Evolutionary conservation across 2,113 vertebrate species (phyloP).

Genomic region (Sceloporus tristichus): DNA sequence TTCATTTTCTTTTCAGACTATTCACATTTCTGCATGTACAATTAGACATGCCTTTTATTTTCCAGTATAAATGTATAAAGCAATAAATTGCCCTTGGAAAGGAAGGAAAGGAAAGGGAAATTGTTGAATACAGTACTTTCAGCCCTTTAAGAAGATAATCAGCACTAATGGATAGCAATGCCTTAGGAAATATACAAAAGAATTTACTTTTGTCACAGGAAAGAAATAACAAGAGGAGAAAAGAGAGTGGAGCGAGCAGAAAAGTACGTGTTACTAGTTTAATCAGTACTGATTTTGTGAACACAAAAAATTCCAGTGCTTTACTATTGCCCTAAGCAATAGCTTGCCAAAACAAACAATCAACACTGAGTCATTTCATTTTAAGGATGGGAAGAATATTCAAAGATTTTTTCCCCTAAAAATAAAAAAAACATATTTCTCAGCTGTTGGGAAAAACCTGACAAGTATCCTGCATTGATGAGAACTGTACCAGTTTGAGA

Average conservation of each 20-base stretch:
- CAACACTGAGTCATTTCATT: not conserved
- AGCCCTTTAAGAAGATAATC: conserved; percentile 28
- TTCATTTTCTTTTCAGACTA: conserved; percentile 33
- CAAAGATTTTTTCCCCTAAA: too few species aligned
- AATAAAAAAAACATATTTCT: too few species aligned
- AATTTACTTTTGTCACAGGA: conserved; percentile 5
- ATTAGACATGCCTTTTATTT: conserved; percentile 31
- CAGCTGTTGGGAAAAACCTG: too few species aligned
- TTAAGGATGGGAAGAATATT: not conserved
- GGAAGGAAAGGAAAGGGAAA: conserved; percentile 22
- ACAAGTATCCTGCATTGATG: too few species aligned
- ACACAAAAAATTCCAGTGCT: conserved; percentile 8
- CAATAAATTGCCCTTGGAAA: not conserved
- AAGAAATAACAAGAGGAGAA: not conserved
- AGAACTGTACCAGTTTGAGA: too few species aligned
- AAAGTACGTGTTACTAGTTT: not conserved
- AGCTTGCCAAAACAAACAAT: conserved; percentile 21
- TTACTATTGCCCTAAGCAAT: conserved; percentile 20
- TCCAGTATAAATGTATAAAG: conserved; percentile 21
- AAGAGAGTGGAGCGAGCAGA: not conserved
- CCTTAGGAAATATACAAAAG: conserved; percentile 24
- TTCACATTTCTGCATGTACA: conserved; percentile 30
- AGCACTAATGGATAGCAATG: conserved; percentile 23
- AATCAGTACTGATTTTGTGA: not conserved
- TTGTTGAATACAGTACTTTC: conserved; percentile 43